Conservation (phyloP, 2,797 vertebrate genomes). For the Anguilla megastoma region DNA sequence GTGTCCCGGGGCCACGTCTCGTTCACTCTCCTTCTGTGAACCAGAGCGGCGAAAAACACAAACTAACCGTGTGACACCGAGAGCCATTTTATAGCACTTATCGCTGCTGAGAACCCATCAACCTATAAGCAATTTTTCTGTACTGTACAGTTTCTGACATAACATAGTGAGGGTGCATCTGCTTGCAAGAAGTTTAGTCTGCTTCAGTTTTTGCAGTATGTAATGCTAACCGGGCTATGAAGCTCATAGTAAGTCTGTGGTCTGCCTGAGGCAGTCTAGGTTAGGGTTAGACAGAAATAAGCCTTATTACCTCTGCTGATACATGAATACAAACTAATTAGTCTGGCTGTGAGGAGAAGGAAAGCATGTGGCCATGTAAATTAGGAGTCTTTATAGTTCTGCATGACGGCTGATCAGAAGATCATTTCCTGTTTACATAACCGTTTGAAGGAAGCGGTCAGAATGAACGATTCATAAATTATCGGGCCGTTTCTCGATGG, state of each 20-base stretch:
- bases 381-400: not conserved
- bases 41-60: not conserved
- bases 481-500: not conserved
- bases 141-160: not conserved
- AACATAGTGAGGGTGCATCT: not conserved
- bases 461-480: not conserved
- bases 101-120: not conserved
- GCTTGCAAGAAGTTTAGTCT: not conserved
- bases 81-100: not conserved
- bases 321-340: not conserved
- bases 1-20: not conserved
- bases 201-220: not conserved
- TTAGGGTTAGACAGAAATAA: not conserved
- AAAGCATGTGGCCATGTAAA: not conserved
- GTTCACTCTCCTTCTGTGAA: constrained; percentile 6
- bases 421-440: not conserved
- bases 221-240: not conserved
- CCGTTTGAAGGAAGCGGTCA: not conserved
- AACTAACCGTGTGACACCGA: not conserved
- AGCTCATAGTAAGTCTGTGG: not conserved
- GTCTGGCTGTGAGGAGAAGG: not conserved
- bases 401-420: not conserved
- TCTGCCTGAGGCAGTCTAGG: not conserved
- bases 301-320: not conserved
- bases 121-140: not conserved